Evolutionary conservation across 2,888 invertebrate species (phyloP).

Genomic region (Chrysotoxum bicinctum): DNA sequence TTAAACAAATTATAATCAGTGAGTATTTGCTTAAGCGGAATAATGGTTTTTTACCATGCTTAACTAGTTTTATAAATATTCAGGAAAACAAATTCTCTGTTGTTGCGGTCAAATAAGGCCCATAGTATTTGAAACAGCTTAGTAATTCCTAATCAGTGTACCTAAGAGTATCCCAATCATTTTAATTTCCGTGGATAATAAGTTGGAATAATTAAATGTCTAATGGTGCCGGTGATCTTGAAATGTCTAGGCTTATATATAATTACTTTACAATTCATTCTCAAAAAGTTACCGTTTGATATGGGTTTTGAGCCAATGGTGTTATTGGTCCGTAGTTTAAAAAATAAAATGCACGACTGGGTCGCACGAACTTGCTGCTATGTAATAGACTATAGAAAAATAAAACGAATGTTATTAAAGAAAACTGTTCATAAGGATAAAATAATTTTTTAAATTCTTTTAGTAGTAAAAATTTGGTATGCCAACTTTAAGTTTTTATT

Average conservation of each 20-base stretch:
- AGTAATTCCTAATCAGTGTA: background rate
- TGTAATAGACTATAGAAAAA: too few species aligned
- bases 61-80: background rate
- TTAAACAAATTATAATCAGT: background rate
- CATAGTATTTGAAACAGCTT: background rate
- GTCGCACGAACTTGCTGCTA: too few species aligned
- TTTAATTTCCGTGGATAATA: conserved; percentile 3
- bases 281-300: too few species aligned
- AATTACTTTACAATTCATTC: too few species aligned
- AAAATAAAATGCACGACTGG: too few species aligned
- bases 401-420: too few species aligned
- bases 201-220: background rate
- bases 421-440: too few species aligned
- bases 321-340: too few species aligned
- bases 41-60: background rate
- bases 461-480: too few species aligned
- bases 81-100: background rate
- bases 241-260: background rate
- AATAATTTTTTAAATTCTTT: too few species aligned
- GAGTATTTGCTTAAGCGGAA: background rate
- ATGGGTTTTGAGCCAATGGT: too few species aligned
- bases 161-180: background rate
- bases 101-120: background rate
- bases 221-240: background rate
- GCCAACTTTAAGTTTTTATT: too few species aligned